Percentiles rank a stretch among this genome's conserved stretches.
phyloP scores from a whole-genome alignment of 2,888 invertebrate species.

The Druceiella hillmani region DNA sequence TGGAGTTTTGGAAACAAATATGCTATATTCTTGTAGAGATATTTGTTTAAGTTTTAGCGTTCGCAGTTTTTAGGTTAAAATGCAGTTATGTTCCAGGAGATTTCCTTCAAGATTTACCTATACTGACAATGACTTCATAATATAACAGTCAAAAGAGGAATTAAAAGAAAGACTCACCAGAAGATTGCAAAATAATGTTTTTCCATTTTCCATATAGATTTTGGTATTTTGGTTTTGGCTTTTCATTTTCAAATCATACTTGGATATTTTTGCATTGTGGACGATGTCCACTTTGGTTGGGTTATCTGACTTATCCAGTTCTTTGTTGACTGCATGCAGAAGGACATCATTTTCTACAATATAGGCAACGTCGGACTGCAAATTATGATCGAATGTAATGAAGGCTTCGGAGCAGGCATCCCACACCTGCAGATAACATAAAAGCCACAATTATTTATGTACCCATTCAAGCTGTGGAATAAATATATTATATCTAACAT shows the following conservation, averaged over 20 bases:
- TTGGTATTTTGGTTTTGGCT: no score
- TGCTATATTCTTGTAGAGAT: no score
- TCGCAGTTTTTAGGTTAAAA: no score
- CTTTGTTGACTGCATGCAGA: constrained; percentile 63
- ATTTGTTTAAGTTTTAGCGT: no score
- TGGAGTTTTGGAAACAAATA: no score
- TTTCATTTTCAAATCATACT: no score
- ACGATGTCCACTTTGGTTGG: constrained; percentile 58
- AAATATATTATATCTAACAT: background rate
- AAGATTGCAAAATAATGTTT: constrained; percentile 58
- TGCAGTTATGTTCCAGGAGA: no score
- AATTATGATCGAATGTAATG: constrained; percentile 76
- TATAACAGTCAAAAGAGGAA: constrained; percentile 7
- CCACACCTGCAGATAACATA: constrained; percentile 66
- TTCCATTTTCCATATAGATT: constrained; percentile 62
- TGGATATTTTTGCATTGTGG: constrained; percentile 63
- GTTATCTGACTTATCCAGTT: constrained; percentile 42
- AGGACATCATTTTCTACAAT: constrained; percentile 93
- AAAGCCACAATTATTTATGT: background rate
- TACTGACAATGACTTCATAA: no score
- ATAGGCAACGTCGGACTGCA: constrained; percentile 74
- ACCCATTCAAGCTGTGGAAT: background rate
- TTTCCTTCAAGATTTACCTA: no score
- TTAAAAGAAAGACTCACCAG: constrained; percentile 51
- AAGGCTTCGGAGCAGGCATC: constrained; percentile 86